Conservation (phyloP, 2,888 invertebrate genomes). For the Spilosoma lubricipeda region DNA sequence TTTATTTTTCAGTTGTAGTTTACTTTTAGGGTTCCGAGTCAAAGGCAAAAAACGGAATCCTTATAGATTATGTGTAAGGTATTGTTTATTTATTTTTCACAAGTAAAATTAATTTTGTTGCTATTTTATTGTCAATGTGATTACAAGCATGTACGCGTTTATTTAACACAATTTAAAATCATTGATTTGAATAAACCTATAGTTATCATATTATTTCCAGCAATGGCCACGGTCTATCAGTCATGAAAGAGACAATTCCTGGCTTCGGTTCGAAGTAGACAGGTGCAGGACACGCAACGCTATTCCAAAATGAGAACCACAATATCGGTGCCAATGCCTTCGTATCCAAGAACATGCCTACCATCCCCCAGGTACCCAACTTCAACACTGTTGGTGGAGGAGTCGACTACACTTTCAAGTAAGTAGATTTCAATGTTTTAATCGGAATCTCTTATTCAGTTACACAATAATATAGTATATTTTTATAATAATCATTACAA, state of each 20-base stretch:
- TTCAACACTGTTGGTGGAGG: slow-evolving; percentile 43
- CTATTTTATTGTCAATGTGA: too few relatives aligned
- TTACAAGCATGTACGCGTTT: too few relatives aligned
- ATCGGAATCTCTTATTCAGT: slow-evolving; percentile 52
- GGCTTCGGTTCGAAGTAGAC: slow-evolving; percentile 59
- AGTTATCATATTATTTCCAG: slow-evolving; percentile 41
- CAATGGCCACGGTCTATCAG: slow-evolving; percentile 52
- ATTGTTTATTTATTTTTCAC: too few relatives aligned
- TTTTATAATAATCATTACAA: background rate
- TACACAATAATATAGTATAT: background rate
- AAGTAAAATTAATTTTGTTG: too few relatives aligned
- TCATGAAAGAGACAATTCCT: slow-evolving; percentile 57
- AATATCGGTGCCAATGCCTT: slow-evolving; percentile 31
- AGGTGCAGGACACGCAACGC: slow-evolving; percentile 55
- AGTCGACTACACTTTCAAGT: slow-evolving; percentile 38
- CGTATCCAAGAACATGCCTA: slow-evolving; percentile 36
- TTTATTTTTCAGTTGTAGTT: too few relatives aligned
- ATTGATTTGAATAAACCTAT: too few relatives aligned
- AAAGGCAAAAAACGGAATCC: too few relatives aligned
- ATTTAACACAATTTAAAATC: too few relatives aligned
- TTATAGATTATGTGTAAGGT: too few relatives aligned
- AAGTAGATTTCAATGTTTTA: slow-evolving; percentile 18
- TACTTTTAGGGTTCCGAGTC: too few relatives aligned
- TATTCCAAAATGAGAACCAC: slow-evolving; percentile 54
- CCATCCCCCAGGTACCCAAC: slow-evolving; percentile 24